A percentile compares a stretch with the other conserved stretches of the same genome.
Evolutionary conservation across 2,888 invertebrate genomes (phyloP).

Genomic region (Pachydiplax longipennis): DNA sequence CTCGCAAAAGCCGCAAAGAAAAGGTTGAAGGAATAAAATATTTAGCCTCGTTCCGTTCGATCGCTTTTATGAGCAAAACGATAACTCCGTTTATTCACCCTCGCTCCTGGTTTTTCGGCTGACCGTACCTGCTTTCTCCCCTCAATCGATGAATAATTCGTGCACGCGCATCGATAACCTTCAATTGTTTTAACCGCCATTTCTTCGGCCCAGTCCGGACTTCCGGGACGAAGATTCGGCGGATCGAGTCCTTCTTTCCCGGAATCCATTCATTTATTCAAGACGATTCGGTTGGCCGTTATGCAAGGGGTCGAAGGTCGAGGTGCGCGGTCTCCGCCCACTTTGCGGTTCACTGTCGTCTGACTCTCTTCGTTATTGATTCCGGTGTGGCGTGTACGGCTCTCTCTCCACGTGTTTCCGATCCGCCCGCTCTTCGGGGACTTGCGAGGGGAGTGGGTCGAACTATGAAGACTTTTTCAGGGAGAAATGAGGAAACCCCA

Average conservation of each 20-base stretch:
- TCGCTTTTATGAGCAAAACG: neutral
- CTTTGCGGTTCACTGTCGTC: neutral
- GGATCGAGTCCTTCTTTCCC: neutral
- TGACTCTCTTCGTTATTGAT: constrained; percentile 21
- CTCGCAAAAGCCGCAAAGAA: too few species aligned
- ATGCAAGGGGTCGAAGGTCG: neutral
- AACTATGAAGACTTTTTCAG: neutral
- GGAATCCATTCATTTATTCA: neutral
- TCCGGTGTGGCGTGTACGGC: constrained; percentile 28
- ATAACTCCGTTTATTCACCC: neutral
- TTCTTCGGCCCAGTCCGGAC: neutral
- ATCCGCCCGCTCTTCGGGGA: neutral
- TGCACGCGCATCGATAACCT: neutral
- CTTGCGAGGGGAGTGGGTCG: neutral
- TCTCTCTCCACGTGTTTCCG: constrained; percentile 19
- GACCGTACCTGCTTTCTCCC: neutral
- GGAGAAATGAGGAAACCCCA: neutral
- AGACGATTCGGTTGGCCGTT: neutral
- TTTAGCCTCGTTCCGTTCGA: too few species aligned
- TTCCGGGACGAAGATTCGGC: neutral
- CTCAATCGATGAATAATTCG: neutral
- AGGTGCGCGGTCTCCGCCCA: neutral
- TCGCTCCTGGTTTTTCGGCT: neutral
- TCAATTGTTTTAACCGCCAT: neutral
- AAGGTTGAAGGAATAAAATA: too few species aligned